A percentile compares a stretch with the other conserved stretches of the same genome.
phyloP scores from a whole-genome alignment of 2,888 invertebrate species.

The Geotrupes spiniger region DNA sequence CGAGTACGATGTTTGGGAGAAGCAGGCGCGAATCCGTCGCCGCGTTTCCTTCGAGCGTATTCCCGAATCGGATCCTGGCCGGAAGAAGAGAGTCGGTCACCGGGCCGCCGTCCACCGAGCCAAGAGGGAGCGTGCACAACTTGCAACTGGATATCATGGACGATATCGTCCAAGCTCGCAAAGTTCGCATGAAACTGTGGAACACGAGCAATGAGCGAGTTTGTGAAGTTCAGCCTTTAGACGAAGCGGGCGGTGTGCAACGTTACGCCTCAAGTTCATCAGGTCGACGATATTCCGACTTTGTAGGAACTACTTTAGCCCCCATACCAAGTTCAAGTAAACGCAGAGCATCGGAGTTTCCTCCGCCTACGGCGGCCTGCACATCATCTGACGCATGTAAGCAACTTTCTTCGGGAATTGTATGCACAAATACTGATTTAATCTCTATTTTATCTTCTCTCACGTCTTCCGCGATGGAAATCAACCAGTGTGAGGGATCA shows the following conservation, averaged over 20 bases:
- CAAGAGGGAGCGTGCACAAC: constrained; percentile 76
- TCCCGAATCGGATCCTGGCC: constrained; percentile 47
- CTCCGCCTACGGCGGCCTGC: constrained; percentile 53
- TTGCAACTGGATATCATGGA: constrained; percentile 86
- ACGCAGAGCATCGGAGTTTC: constrained; percentile 73
- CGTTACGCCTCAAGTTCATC: constrained; percentile 56
- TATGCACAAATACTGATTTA: constrained; percentile 79
- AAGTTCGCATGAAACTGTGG: constrained; percentile 82
- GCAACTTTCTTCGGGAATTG: constrained; percentile 57
- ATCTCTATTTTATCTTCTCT: constrained; percentile 75
- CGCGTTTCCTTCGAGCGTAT: constrained; percentile 63
- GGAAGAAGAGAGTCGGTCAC: constrained; percentile 48
- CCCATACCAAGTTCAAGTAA: constrained; percentile 57
- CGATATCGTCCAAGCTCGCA: constrained; percentile 78
- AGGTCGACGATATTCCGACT: constrained; percentile 69
- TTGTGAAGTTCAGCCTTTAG: constrained; percentile 78
- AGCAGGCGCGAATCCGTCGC: constrained; percentile 79
- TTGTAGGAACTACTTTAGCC: constrained; percentile 60
- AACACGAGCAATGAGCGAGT: constrained; percentile 74
- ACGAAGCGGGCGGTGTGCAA: constrained; percentile 60
- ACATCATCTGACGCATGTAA: constrained; percentile 42
- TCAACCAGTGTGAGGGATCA: constrained; percentile 63
- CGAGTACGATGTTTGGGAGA: constrained; percentile 72
- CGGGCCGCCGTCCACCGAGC: constrained; percentile 71
- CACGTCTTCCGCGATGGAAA: constrained; percentile 78